Base-by-base conservation (phyloP, 1,140 invertebrate genomes). In the Tribolium madens region DNA sequence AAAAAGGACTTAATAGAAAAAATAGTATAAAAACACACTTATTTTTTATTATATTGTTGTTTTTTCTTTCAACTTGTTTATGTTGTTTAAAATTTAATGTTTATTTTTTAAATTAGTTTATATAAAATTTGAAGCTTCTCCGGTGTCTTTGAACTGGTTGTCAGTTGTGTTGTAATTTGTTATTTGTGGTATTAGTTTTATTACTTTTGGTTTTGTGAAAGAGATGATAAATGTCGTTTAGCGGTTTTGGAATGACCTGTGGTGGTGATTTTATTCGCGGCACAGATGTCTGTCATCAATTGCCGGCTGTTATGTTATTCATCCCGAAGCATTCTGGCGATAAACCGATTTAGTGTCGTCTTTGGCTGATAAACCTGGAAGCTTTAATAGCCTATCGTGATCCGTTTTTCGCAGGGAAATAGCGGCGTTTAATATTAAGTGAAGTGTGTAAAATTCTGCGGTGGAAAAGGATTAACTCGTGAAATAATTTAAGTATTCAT, bases 401-500 rank as follows among this genome's bases (percentile, higher is more conserved):
- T 70, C 70, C 76, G 70, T 77, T 53, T 47, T 77, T 73, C 21
- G 73, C n/a, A 17, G 21, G 42, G 15, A 42, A 26, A 52, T 33
- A 17, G 18, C 26, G 50, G 14, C 73, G 73, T 74, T 64, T 57
- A 53, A 42, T 74, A 36, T 47, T 57, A 57, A 57, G 50, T 50
- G 69, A 73, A 77, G 76, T 77, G 69, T 68, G 46, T 36, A 70
- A 73, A 52, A 73, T 53, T 53, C 46, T 53, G 69, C 75, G 69
- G 69, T 31, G 46, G 72, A 77, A 77, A 72, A 72, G 69, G 76
- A 77, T 77, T 77, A 77, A 57, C 73, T 74, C 76, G 31, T 14
- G 53, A 73, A 77, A 77, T 79, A 76, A 80, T 80, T 79, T 76
- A 79, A 73, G 78, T 76, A 78, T 79, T 80, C 79, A 76, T 73